phyloP scores from a whole-genome alignment of 2,888 invertebrate species.

The Drosophila niveifrons region DNA sequence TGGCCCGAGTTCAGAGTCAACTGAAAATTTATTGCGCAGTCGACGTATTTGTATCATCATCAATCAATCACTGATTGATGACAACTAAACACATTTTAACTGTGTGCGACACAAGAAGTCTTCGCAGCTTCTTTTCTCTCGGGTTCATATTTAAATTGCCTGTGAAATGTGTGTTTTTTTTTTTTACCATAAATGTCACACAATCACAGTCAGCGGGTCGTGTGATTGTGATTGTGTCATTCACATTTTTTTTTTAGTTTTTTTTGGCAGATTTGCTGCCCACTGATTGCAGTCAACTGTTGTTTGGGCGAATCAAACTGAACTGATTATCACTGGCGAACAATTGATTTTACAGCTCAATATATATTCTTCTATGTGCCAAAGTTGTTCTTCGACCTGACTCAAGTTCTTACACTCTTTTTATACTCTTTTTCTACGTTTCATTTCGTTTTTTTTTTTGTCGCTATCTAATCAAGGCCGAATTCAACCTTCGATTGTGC shows the following conservation, averaged over 20 bases:
- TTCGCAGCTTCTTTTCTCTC: background rate
- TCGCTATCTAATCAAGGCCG: conserved; percentile 48
- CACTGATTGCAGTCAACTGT: background rate
- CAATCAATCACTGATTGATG: conserved; percentile 35
- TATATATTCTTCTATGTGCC: background rate
- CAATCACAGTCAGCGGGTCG: background rate
- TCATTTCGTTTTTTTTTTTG: background rate
- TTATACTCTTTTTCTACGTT: conserved; percentile 10
- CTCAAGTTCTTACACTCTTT: background rate
- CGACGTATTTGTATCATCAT: conserved; percentile 47
- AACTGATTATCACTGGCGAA: background rate
- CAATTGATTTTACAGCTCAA: background rate
- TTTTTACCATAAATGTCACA: background rate
- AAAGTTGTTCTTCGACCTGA: background rate
- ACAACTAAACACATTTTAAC: background rate
- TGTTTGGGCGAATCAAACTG: background rate
- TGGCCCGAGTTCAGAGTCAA: conserved; percentile 47
- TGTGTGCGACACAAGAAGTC: background rate
- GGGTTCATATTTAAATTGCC: background rate
- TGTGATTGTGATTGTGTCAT: background rate
- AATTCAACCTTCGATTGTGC: conserved; percentile 29
- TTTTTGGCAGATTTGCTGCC: background rate
- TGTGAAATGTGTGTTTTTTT: background rate
- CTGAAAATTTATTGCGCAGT: conserved; percentile 56
- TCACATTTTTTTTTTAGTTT: too few species aligned